phyloP scores from a whole-genome alignment of 2,797 vertebrate genomes.

The Euthynnus affinis region DNA sequence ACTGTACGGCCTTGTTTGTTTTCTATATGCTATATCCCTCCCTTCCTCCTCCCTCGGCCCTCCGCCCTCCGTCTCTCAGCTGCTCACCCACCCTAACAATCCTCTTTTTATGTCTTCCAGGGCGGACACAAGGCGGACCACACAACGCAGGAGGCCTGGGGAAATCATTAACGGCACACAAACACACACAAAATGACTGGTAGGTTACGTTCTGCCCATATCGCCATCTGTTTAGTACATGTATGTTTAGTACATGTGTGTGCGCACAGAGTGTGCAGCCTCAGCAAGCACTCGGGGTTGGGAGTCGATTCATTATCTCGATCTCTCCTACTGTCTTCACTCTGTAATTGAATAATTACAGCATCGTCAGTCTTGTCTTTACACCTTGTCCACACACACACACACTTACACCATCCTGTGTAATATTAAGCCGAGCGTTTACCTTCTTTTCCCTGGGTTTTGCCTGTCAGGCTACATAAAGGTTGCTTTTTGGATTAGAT shows the following conservation, averaged over 20 bases:
- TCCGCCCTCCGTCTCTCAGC: conserved; percentile 43
- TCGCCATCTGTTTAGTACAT: conserved; percentile 10
- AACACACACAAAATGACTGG: conserved; percentile 72
- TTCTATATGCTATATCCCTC: conserved; percentile 62
- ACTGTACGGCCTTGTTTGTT: conserved; percentile 71
- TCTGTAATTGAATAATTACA: conserved; percentile 19
- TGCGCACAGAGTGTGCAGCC: neutral
- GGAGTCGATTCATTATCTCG: conserved; percentile 14
- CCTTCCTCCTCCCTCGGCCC: conserved; percentile 18
- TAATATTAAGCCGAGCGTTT: neutral
- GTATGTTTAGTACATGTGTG: conserved; percentile 14
- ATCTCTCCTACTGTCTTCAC: conserved; percentile 6
- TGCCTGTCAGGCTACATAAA: neutral
- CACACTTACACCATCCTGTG: too few relatives aligned
- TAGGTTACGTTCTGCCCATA: conserved; percentile 68
- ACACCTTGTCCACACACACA: too few relatives aligned
- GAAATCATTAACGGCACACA: conserved; percentile 75
- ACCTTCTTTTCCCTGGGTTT: neutral
- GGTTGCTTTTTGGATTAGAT: too few relatives aligned
- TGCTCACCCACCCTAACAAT: conserved; percentile 62
- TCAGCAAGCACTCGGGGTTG: neutral
- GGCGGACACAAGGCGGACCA: conserved; percentile 65
- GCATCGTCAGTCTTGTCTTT: too few relatives aligned
- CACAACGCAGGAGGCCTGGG: conserved; percentile 66
- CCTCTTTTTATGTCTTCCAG: conserved; percentile 78